phyloP scores from a whole-genome alignment of 2,113 vertebrate species.

The Phylloscopus trochiloides region DNA sequence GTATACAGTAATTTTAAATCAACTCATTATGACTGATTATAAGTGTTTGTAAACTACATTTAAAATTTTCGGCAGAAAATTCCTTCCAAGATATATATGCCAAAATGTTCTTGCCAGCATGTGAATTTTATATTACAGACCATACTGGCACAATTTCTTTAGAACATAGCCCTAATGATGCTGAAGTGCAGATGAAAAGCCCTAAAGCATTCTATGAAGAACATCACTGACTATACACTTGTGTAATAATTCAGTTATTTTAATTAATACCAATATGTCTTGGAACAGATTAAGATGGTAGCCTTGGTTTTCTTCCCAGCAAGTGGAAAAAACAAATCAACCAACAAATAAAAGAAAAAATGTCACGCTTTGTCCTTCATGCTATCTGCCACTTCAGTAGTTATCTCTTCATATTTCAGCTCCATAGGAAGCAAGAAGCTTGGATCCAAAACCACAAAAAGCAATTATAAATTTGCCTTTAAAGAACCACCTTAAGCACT shows the following conservation, averaged over 20 bases:
- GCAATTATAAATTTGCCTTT: not conserved
- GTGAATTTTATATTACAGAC: not conserved
- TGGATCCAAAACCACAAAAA: not conserved
- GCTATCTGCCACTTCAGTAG: not conserved
- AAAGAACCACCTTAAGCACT: not conserved
- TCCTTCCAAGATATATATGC: not conserved
- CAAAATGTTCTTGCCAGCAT: not conserved
- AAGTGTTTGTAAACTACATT: not conserved
- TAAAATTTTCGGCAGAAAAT: not conserved
- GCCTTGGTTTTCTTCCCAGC: not conserved
- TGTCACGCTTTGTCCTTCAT: not conserved
- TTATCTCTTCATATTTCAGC: not conserved
- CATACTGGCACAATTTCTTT: not conserved
- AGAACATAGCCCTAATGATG: not conserved
- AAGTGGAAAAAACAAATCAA: not conserved
- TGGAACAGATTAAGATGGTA: not conserved
- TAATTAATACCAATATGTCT: not conserved
- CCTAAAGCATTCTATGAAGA: not conserved
- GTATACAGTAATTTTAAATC: not conserved
- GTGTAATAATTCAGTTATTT: not conserved
- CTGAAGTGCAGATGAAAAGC: not conserved
- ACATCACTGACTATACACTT: not conserved
- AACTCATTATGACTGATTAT: not conserved
- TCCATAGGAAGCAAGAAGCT: not conserved
- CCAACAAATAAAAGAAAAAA: not conserved